Percentiles rank a stretch among this genome's conserved stretches.
phyloP scores from a whole-genome alignment of 1,140 invertebrate genomes.

The Leptinotarsa lineolata region DNA sequence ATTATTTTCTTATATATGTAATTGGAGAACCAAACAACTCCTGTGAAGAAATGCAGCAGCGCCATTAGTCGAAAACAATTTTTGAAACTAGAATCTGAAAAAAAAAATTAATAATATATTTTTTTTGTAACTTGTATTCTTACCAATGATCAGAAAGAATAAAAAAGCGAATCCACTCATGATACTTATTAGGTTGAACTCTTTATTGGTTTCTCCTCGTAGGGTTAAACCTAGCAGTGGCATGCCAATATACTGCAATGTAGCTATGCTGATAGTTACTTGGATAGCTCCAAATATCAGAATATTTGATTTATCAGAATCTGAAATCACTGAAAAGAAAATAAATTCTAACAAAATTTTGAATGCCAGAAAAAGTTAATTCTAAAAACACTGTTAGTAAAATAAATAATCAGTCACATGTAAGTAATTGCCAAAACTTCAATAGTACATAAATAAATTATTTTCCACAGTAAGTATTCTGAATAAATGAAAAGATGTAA shows the following conservation, averaged over 20 bases:
- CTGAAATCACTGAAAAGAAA: slow-evolving; percentile 45
- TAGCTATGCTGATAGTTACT: slow-evolving; percentile 45
- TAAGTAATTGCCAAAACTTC: no score
- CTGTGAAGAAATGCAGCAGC: slow-evolving; percentile 48
- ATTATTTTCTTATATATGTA: slow-evolving; percentile 50
- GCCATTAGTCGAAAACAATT: slow-evolving; percentile 48
- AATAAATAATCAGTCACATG: no score
- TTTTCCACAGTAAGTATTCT: no score
- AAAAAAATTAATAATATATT: slow-evolving; percentile 27
- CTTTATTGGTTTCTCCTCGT: slow-evolving; percentile 43
- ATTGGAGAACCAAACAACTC: slow-evolving; percentile 48
- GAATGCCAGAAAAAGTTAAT: no score
- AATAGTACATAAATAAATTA: no score
- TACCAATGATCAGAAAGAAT: slow-evolving; percentile 41
- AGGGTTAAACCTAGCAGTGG: slow-evolving; percentile 41
- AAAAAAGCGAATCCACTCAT: slow-evolving; percentile 38
- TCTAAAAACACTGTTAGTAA: no score
- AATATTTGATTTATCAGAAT: slow-evolving; percentile 37
- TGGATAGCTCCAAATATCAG: slow-evolving; percentile 46
- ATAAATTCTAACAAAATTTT: no score
- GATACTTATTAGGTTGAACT: slow-evolving; percentile 37
- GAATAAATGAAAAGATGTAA: no score
- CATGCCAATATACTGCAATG: slow-evolving; percentile 43
- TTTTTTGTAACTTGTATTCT: slow-evolving; percentile 22
- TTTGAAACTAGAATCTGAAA: slow-evolving; percentile 47